phyloP scores from a whole-genome alignment of 2,888 invertebrate genomes.

The Colletes collaris region DNA sequence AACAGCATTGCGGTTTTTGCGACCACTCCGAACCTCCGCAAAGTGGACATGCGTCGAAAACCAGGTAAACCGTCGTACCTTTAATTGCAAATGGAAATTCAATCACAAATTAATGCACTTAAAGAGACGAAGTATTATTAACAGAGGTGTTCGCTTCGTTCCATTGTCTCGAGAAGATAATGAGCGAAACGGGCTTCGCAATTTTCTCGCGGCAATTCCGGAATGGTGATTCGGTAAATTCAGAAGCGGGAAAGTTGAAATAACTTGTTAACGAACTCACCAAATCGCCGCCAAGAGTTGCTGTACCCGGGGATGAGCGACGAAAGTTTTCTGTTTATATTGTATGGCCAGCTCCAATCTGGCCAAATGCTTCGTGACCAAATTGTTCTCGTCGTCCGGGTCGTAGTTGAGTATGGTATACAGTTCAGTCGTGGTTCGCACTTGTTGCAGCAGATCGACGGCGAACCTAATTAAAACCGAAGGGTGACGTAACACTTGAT shows the following conservation, averaged over 20 bases:
- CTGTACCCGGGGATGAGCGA: constrained; percentile 97
- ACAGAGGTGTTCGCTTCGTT: not conserved
- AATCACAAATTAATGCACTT: not conserved
- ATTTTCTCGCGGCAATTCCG: constrained; percentile 1
- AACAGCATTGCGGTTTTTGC: constrained; percentile 91
- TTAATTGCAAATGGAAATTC: not conserved
- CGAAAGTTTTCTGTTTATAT: constrained; percentile 98
- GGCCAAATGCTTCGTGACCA: constrained; percentile 84
- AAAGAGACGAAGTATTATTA: too few relatives aligned
- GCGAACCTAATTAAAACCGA: constrained; percentile 86
- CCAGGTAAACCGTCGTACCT: constrained; percentile 96
- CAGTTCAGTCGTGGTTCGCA: constrained; percentile 95
- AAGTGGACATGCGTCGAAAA: constrained; percentile 91
- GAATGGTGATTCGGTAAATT: not conserved
- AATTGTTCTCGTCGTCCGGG: constrained; percentile 89
- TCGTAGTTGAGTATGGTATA: constrained; percentile 97
- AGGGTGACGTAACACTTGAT: not conserved
- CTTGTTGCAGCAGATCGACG: constrained; percentile 95
- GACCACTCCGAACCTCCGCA: constrained; percentile 90
- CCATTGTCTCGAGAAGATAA: not conserved
- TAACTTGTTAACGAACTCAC: constrained; percentile 78
- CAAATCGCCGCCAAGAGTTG: constrained; percentile 95
- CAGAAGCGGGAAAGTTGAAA: constrained; percentile 5
- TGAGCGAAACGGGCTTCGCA: not conserved
- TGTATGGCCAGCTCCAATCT: constrained; percentile 95